Conservation (phyloP, 1,140 invertebrate species). For the Orius laevigatus region DNA sequence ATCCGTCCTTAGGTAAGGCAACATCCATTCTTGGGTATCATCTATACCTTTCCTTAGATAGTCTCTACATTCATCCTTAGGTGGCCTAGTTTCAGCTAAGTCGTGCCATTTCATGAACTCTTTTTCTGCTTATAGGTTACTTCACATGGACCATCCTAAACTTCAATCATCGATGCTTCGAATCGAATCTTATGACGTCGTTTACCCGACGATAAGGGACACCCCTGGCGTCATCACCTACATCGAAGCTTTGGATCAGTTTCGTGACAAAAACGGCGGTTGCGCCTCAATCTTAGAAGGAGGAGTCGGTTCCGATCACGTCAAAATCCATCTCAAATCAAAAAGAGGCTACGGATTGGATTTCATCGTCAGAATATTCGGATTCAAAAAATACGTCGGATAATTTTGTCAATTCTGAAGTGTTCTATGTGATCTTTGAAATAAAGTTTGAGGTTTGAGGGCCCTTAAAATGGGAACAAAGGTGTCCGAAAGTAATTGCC, state of each 20-base stretch:
- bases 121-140: not conserved
- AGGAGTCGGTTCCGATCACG: not conserved
- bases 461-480: no score
- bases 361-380: constrained; percentile 8
- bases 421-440: no score
- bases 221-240: constrained; percentile 3
- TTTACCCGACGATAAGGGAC: not conserved
- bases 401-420: no score
- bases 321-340: constrained; percentile 4
- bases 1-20: no score
- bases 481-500: no score
- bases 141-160: constrained; percentile 3
- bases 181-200: not conserved
- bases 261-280: not conserved
- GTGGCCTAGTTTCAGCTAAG: no score
- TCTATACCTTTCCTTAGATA: no score
- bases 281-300: not conserved
- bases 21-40: no score
- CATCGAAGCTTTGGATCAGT: constrained; percentile 6
- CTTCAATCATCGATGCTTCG: not conserved
- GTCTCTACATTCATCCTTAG: no score
- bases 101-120: no score
- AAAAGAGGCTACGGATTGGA: not conserved
- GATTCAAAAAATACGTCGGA: not conserved
- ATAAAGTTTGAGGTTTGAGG: no score